phyloP scores from a whole-genome alignment of 1,140 invertebrate genomes.

The Heliconius congener region DNA sequence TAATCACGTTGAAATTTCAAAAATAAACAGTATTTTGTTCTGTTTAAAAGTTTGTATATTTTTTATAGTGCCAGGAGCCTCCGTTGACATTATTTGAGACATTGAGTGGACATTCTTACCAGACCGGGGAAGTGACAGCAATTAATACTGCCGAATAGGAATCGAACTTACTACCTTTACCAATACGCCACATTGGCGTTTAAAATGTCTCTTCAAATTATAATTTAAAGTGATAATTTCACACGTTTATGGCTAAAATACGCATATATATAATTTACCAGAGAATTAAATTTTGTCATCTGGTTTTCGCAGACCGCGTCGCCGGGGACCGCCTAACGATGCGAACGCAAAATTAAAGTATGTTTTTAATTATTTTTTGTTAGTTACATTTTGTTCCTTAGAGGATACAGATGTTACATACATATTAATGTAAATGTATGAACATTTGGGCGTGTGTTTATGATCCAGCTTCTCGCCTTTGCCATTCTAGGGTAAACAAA shows the following conservation, averaged over 20 bases:
- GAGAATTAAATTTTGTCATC: constrained; percentile 1
- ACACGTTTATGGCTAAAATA: background rate
- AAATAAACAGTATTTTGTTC: background rate
- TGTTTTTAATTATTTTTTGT: constrained; percentile 6
- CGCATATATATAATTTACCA: background rate
- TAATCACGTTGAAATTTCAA: constrained; percentile 3
- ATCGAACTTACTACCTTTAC: too few relatives aligned
- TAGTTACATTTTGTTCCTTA: background rate
- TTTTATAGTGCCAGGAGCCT: too few relatives aligned
- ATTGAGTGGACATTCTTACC: too few relatives aligned
- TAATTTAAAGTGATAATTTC: background rate
- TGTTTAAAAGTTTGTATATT: background rate
- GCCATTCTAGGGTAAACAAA: too few relatives aligned
- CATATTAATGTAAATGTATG: too few relatives aligned
- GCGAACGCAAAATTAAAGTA: background rate
- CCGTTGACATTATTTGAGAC: too few relatives aligned
- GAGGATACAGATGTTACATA: background rate
- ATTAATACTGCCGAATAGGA: too few relatives aligned
- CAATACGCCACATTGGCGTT: background rate
- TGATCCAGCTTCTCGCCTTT: too few relatives aligned
- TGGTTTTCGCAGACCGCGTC: background rate
- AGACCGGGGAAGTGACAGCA: too few relatives aligned
- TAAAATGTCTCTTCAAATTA: background rate
- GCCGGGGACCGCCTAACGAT: constrained; percentile 3
- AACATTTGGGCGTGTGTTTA: too few relatives aligned